Evolutionary conservation across 2,888 invertebrate genomes (phyloP).

Genomic region (Ashinkailepas kermadecensis): DNA sequence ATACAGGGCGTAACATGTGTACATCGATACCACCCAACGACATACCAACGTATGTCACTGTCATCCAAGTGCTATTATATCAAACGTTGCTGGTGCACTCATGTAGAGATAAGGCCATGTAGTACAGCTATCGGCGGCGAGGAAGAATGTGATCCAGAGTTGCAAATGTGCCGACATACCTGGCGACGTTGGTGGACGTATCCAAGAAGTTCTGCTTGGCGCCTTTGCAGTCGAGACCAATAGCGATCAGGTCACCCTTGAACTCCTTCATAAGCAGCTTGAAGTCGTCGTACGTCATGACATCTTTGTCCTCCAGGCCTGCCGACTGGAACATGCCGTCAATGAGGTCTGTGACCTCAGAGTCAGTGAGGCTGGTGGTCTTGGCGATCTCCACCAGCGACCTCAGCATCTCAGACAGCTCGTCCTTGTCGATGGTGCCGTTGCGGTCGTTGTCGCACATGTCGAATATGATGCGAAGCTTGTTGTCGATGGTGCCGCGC

Average conservation of each 20-base stretch:
- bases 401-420: constrained; percentile 85
- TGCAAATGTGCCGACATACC: constrained; percentile 38
- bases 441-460: constrained; percentile 95
- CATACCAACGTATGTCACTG: too few relatives aligned
- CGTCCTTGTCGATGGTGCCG: constrained; percentile 87
- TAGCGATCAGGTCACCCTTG: constrained; percentile 89
- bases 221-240: constrained; percentile 88
- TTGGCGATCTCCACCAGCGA: constrained; percentile 88
- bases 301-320: constrained; percentile 81
- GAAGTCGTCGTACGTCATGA: constrained; percentile 81
- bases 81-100: too few relatives aligned
- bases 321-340: constrained; percentile 93
- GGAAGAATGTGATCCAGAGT: too few relatives aligned
- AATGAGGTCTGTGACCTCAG: constrained; percentile 76
- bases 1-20: too few relatives aligned
- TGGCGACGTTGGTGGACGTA: constrained; percentile 85
- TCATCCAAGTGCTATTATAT: too few relatives aligned
- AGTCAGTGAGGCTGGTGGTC: constrained; percentile 76
- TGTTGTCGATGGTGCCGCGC: constrained; percentile 85
- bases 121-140: too few relatives aligned
- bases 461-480: constrained; percentile 86
- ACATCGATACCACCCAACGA: too few relatives aligned
- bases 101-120: too few relatives aligned
- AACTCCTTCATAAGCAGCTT: constrained; percentile 95
- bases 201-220: constrained; percentile 92